Percentiles rank a stretch among this genome's conserved stretches.
Conservation (phyloP, 2,888 invertebrate genomes). For the Sarcophaga rosellei region DNA sequence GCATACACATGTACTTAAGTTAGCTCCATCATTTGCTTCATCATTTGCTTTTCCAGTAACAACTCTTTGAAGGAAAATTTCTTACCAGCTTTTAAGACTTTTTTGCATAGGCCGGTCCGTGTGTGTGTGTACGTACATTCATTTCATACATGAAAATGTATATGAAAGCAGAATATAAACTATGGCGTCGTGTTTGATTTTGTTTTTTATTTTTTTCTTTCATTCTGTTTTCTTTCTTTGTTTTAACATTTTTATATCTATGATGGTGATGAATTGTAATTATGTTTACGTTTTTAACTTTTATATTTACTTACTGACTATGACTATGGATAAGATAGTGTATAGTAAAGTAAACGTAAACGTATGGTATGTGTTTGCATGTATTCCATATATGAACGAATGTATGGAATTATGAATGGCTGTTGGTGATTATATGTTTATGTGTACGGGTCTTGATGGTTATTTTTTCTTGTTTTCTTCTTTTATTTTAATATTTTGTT, state of each 20-base stretch:
- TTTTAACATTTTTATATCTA: conserved; percentile 53
- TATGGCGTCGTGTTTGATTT: conserved; percentile 57
- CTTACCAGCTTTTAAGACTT: conserved; percentile 1
- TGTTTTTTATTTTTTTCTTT: conserved; percentile 6
- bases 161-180: conserved; percentile 51
- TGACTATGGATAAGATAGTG: conserved; percentile 46
- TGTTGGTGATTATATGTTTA: not conserved
- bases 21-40: not conserved
- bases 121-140: conserved; percentile 24
- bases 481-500: conserved; percentile 6
- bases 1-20: conserved; percentile 1
- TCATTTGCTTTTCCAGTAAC: conserved; percentile 24
- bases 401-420: conserved; percentile 55
- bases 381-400: conserved; percentile 8
- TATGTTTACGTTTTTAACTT: conserved; percentile 64
- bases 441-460: not conserved
- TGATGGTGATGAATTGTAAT: conserved; percentile 66
- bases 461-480: not conserved
- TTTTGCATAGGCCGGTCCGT: conserved; percentile 15
- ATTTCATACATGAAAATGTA: conserved; percentile 34
- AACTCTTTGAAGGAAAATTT: conserved; percentile 47
- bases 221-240: conserved; percentile 2
- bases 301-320: conserved; percentile 58
- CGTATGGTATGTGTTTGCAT: conserved; percentile 3
- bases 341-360: not conserved